A percentile compares a stretch with the other conserved stretches of the same genome.
These are phyloP conservation scores for Calvadosia cruxmelitensis DNA, from an alignment of 30 jellyfish, hydroid and myxozoan genomes.

Conservation along the genomic window DNA sequence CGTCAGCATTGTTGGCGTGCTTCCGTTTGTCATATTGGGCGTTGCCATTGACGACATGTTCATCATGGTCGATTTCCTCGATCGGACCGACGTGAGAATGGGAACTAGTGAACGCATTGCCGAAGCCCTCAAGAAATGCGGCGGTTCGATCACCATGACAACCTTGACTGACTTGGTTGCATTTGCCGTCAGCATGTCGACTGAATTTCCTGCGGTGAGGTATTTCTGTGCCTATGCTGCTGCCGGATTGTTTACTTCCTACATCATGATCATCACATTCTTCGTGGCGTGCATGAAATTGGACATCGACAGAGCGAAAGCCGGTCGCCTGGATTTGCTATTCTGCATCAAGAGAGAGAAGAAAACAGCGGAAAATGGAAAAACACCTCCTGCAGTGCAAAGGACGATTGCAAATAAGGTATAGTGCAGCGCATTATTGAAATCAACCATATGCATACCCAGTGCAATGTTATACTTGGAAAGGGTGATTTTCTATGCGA, in stretches of 20 bases:
- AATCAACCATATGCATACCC: too few species aligned
- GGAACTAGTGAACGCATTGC: slow-evolving; percentile 13
- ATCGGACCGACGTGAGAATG: background rate
- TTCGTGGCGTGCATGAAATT: slow-evolving; percentile 32
- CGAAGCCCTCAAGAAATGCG: slow-evolving; percentile 7
- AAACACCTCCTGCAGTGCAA: too few species aligned
- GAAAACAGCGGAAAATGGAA: too few species aligned
- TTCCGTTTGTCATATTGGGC: slow-evolving; percentile 32
- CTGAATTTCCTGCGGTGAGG: slow-evolving; percentile 23
- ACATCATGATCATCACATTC: slow-evolving; percentile 23
- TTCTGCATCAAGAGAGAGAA: slow-evolving; percentile 6
- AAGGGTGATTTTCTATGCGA: too few species aligned
- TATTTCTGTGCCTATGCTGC: slow-evolving; percentile 21
- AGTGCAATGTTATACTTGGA: too few species aligned
- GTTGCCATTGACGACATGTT: slow-evolving; percentile 15
- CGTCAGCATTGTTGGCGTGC: slow-evolving; percentile 16
- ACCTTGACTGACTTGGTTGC: slow-evolving; percentile 34
- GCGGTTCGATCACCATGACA: slow-evolving; percentile 53
- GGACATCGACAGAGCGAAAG: slow-evolving; percentile 33
- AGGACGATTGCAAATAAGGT: too few species aligned
- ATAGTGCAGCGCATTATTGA: too few species aligned
- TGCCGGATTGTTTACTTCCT: slow-evolving; percentile 9
- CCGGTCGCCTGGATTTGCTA: slow-evolving; percentile 29
- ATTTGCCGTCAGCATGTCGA: slow-evolving; percentile 13
- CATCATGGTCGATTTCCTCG: background rate